Evolutionary conservation across 2,113 vertebrate species (phyloP).

Genomic region (Leptosomus discolor): DNA sequence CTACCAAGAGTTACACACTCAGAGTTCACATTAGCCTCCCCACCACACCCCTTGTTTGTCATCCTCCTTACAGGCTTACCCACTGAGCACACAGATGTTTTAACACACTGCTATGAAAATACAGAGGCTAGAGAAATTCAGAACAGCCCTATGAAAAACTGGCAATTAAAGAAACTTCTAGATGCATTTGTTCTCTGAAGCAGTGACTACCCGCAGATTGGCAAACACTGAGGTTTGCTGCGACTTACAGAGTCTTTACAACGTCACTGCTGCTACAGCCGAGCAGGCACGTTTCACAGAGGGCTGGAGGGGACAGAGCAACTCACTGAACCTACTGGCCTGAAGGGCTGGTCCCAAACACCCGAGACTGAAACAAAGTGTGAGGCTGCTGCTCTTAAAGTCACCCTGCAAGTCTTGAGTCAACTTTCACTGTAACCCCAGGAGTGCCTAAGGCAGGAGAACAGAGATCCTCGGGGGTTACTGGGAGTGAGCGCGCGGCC

Average conservation of each 20-base stretch:
- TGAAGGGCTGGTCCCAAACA: background rate
- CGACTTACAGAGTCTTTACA: background rate
- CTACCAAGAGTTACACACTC: background rate
- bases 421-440: background rate
- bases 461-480: background rate
- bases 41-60: background rate
- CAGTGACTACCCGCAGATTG: background rate
- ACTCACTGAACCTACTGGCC: background rate
- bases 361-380: background rate
- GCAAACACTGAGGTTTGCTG: background rate
- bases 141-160: background rate
- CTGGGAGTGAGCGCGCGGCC: background rate
- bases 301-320: background rate
- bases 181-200: background rate
- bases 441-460: background rate
- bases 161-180: background rate
- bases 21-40: background rate
- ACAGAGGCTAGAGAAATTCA: background rate
- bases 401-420: background rate
- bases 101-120: background rate
- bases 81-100: accelerated
- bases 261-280: background rate
- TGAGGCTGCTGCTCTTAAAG: background rate
- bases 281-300: background rate
- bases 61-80: background rate